Evolutionary conservation across 2,888 invertebrate species (phyloP).

Genomic region (Pasiphila rectangulata): DNA sequence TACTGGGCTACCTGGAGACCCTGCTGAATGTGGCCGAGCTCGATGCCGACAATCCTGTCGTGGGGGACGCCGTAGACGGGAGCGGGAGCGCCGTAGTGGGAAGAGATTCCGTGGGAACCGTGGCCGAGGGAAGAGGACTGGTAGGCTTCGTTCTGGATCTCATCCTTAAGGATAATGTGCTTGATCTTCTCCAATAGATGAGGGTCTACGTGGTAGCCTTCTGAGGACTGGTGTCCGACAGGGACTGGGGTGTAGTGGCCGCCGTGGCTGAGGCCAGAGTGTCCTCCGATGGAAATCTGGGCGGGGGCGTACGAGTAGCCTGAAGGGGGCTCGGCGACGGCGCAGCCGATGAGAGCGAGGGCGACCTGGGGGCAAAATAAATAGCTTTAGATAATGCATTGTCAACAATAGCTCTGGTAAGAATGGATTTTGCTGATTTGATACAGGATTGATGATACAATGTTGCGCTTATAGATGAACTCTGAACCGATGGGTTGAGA

Average conservation of each 20-base stretch:
- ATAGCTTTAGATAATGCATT: too few species aligned
- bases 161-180: conserved; percentile 91
- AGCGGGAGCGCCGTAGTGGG: conserved; percentile 85
- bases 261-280: conserved; percentile 84
- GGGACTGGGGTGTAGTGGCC: conserved; percentile 89
- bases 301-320: conserved; percentile 82
- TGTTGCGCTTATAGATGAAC: too few species aligned
- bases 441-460: too few species aligned
- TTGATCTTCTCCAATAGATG: conserved; percentile 90
- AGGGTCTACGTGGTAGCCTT: conserved; percentile 90
- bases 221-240: conserved; percentile 88
- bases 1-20: conserved; percentile 94
- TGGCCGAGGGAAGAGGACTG: conserved; percentile 74
- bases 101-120: conserved; percentile 79
- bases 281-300: too few species aligned
- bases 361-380: conserved; percentile 67
- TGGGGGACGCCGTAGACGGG: conserved; percentile 85
- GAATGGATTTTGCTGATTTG: too few species aligned
- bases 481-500: too few species aligned
- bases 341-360: conserved; percentile 88
- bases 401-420: too few species aligned
- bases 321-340: conserved; percentile 88
- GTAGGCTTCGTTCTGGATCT: conserved; percentile 80
- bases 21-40: conserved; percentile 91
- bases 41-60: conserved; percentile 88